A percentile compares a stretch with the other conserved stretches of the same genome.
phyloP scores from a whole-genome alignment of 1,140 invertebrate genomes.

The Ephestia elutella region DNA sequence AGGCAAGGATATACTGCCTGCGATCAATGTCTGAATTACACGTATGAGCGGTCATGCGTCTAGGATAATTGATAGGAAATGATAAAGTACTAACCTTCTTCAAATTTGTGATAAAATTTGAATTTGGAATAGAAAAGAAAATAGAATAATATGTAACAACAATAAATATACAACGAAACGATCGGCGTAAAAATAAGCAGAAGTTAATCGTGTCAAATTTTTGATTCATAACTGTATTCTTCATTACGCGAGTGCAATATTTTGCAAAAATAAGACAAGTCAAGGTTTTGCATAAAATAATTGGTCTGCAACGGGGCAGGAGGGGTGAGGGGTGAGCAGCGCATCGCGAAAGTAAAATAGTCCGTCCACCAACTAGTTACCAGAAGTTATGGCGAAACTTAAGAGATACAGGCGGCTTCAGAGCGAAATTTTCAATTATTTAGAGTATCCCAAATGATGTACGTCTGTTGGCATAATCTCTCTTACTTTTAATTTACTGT shows the following conservation, averaged over 20 bases:
- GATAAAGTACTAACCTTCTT: no score
- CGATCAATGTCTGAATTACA: no score
- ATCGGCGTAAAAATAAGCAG: no score
- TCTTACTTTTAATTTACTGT: background rate
- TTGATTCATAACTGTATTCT: no score
- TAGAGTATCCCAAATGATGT: conserved; percentile 2
- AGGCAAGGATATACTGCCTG: no score
- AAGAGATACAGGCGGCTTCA: background rate
- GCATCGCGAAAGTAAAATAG: background rate
- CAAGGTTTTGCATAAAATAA: conserved; percentile 24
- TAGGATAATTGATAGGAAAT: no score
- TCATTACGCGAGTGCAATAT: background rate
- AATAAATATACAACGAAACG: no score
- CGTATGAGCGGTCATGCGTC: no score
- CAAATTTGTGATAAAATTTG: no score
- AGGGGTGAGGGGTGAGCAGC: background rate
- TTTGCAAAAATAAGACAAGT: background rate
- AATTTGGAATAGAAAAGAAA: no score
- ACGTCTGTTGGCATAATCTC: background rate
- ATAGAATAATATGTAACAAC: no score
- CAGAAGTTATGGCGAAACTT: background rate
- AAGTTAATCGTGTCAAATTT: no score
- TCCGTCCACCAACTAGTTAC: background rate
- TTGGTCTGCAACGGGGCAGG: conserved; percentile 4
- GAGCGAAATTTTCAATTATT: conserved; percentile 2